These are phyloP conservation scores for Drosophila hawaiiensis DNA, from an alignment of 2,888 invertebrate genomes.

Conservation along the genomic window DNA sequence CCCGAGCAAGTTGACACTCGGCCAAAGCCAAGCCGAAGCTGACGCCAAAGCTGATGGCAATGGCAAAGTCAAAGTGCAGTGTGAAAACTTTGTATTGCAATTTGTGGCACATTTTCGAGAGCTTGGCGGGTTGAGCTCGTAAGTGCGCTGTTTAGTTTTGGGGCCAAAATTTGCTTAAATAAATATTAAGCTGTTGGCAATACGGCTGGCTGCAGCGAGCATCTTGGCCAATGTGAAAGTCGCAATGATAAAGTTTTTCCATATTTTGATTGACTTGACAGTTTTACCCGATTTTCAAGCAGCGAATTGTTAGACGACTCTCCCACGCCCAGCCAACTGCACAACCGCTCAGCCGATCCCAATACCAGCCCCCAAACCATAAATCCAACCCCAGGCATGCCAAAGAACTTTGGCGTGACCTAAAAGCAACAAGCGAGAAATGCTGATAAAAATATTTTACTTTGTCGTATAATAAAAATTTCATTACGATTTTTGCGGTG, in stretches of 20 bases:
- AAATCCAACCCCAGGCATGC: constrained; percentile 42
- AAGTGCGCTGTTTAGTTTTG: constrained; percentile 64
- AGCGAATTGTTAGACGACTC: constrained; percentile 15
- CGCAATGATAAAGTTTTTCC: constrained; percentile 61
- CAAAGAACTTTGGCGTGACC: constrained; percentile 56
- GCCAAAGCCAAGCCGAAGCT: constrained; percentile 46
- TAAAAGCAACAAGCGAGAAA: constrained; percentile 78
- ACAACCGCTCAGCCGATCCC: constrained; percentile 4
- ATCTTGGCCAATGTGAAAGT: constrained; percentile 33
- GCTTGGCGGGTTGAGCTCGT: constrained; percentile 8
- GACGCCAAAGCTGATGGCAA: constrained; percentile 46
- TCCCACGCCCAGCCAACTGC: neutral
- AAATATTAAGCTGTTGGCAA: constrained; percentile 62
- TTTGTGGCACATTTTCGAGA: constrained; percentile 49
- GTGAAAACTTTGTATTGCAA: constrained; percentile 71
- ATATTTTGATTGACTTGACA: constrained; percentile 77
- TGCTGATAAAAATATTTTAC: constrained; percentile 80
- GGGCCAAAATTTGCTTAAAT: constrained; percentile 71
- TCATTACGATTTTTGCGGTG: constrained; percentile 81
- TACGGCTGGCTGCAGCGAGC: constrained; percentile 38
- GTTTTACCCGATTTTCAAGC: constrained; percentile 37
- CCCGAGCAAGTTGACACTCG: constrained; percentile 71
- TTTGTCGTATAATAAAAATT: constrained; percentile 80
- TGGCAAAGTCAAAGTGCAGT: constrained; percentile 56
- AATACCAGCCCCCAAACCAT: constrained; percentile 6